These are phyloP conservation scores for Mactra quadrangularis DNA, from an alignment of 1,140 invertebrate species.

Conservation along the genomic window DNA sequence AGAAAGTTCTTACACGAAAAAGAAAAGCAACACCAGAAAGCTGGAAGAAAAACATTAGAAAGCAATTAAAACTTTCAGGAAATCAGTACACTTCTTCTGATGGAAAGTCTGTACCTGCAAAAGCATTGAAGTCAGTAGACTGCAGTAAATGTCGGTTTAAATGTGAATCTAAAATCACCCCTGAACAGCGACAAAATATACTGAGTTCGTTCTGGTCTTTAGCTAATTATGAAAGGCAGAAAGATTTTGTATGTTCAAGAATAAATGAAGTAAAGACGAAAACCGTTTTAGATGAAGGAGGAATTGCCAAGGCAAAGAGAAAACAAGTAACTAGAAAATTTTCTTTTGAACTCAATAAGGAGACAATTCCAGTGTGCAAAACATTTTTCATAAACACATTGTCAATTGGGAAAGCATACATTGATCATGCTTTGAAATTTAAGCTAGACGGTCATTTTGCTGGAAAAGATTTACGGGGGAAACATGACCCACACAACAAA, in stretches of 20 bases:
- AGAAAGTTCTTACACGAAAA: too few relatives aligned
- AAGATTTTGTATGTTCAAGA: conserved; percentile 8
- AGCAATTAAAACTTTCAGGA: too few relatives aligned
- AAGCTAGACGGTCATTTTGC: not conserved
- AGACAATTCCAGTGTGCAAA: not conserved
- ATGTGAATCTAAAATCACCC: too few relatives aligned
- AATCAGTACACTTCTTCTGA: not conserved
- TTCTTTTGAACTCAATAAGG: conserved; percentile 2
- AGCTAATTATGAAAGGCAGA: not conserved
- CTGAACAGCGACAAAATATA: too few relatives aligned
- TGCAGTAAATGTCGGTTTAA: too few relatives aligned
- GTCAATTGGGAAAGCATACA: not conserved
- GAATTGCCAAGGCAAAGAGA: not conserved
- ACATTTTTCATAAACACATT: conserved; percentile 1
- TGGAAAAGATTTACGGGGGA: not conserved
- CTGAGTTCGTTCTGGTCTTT: too few relatives aligned
- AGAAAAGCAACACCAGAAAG: too few relatives aligned
- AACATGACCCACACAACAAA: conserved; percentile 8
- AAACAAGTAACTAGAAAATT: not conserved
- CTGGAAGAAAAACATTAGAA: too few relatives aligned
- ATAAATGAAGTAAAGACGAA: not conserved
- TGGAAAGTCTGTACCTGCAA: not conserved
- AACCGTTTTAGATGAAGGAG: not conserved
- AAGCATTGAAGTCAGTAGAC: not conserved
- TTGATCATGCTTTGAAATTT: not conserved